phyloP scores from a whole-genome alignment of 2,113 vertebrate genomes.

The Oreochromis aureus region DNA sequence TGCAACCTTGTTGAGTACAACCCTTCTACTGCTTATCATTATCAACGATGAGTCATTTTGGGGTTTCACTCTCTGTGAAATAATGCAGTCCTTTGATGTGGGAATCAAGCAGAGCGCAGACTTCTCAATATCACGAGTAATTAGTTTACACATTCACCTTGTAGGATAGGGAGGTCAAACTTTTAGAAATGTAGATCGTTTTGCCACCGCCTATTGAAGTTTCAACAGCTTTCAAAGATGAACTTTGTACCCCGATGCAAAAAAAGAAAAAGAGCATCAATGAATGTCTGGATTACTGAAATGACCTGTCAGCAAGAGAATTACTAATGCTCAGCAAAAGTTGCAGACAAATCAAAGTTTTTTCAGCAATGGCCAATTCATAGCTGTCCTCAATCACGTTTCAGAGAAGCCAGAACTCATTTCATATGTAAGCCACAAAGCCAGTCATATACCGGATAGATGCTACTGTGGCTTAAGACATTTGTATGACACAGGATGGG shows the following conservation, averaged over 20 bases:
- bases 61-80: constrained; percentile 50
- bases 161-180: not conserved
- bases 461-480: constrained; percentile 9
- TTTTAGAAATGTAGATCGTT: not conserved
- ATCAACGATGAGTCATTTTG: constrained; percentile 64
- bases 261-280: not conserved
- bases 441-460: constrained; percentile 2
- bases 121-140: constrained; percentile 40
- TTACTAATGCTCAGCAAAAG: not conserved
- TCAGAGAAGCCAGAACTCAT: constrained; percentile 9
- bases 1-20: constrained; percentile 1
- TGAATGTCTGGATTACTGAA: not conserved
- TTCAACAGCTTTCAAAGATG: not conserved
- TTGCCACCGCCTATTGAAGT: not conserved
- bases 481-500: constrained; percentile 33
- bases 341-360: not conserved
- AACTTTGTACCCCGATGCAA: constrained; percentile 1
- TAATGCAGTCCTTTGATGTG: constrained; percentile 70
- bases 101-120: constrained; percentile 16
- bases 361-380: not conserved
- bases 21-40: constrained; percentile 6
- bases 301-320: not conserved
- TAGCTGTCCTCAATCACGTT: not conserved
- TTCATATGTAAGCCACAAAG: constrained; percentile 26
- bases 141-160: constrained; percentile 8